phyloP scores from a whole-genome alignment of 1,140 invertebrate species.

The Cotesia glomerata region DNA sequence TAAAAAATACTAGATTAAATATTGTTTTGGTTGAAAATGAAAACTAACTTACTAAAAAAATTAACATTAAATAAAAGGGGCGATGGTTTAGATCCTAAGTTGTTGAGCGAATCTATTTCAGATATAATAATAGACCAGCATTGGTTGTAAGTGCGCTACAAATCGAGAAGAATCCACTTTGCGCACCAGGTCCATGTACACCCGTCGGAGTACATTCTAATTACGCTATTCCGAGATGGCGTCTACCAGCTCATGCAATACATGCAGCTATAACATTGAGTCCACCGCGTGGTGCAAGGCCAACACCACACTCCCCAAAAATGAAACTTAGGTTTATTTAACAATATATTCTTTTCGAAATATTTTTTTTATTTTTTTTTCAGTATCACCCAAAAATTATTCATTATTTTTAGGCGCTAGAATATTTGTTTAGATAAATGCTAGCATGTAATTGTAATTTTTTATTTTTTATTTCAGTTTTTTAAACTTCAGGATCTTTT shows the following conservation, averaged over 20 bases:
- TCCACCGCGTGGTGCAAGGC: conserved; percentile 60
- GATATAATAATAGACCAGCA: conserved; percentile 90
- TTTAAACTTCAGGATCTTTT: no score
- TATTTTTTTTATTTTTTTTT: background rate
- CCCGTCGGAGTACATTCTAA: conserved; percentile 58
- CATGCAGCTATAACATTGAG: conserved; percentile 63
- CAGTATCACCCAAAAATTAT: background rate
- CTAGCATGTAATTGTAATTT: background rate
- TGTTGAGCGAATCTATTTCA: conserved; percentile 62
- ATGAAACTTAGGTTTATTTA: conserved; percentile 84
- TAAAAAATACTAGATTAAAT: conserved; percentile 14
- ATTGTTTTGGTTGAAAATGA: conserved; percentile 18
- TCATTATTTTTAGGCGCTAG: background rate
- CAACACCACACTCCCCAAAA: conserved; percentile 83
- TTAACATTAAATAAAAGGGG: conserved; percentile 10
- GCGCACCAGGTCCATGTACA: conserved; percentile 78
- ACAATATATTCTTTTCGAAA: conserved; percentile 38
- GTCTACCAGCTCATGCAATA: conserved; percentile 63
- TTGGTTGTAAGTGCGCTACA: conserved; percentile 91
- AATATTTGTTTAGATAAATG: background rate
- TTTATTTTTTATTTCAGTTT: background rate
- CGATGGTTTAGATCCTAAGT: conserved; percentile 46
- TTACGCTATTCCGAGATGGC: conserved; percentile 62
- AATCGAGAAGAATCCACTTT: conserved; percentile 90
- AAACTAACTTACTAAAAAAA: conserved; percentile 28